These are phyloP conservation scores for Paramisgurnus dabryanus DNA, from an alignment of 2,113 vertebrate species.

Conservation along the genomic window DNA sequence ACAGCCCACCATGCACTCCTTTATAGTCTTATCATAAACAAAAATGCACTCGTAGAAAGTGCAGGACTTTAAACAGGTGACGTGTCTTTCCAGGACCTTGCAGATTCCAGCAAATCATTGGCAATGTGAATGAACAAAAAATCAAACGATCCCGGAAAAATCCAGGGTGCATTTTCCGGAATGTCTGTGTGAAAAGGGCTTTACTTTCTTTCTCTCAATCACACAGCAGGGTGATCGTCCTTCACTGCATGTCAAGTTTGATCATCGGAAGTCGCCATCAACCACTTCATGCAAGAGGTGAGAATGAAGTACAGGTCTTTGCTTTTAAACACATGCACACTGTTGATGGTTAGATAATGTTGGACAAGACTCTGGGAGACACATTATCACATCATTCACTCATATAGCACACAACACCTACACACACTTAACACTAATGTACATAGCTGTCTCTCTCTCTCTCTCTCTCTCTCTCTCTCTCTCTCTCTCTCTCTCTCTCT, in stretches of 20 bases:
- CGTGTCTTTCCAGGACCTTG: no score
- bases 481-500: no score
- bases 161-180: no score
- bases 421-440: constrained; percentile 30
- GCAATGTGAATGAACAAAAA: no score
- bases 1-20: no score
- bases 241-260: constrained; percentile 4
- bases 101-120: no score
- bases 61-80: no score
- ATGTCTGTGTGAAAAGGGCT: no score
- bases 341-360: constrained; percentile 5
- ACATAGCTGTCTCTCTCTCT: neutral
- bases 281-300: constrained; percentile 21
- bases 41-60: no score
- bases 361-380: constrained; percentile 21
- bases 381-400: constrained; percentile 39
- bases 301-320: neutral
- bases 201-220: neutral
- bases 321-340: constrained; percentile 17
- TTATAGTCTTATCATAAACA: no score
- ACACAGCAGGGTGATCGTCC: neutral
- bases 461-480: no score
- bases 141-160: no score
- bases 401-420: constrained; percentile 30
- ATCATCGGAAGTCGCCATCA: constrained; percentile 31